Conservation (phyloP, 2,888 invertebrate genomes). For the Epiblema foenella region DNA sequence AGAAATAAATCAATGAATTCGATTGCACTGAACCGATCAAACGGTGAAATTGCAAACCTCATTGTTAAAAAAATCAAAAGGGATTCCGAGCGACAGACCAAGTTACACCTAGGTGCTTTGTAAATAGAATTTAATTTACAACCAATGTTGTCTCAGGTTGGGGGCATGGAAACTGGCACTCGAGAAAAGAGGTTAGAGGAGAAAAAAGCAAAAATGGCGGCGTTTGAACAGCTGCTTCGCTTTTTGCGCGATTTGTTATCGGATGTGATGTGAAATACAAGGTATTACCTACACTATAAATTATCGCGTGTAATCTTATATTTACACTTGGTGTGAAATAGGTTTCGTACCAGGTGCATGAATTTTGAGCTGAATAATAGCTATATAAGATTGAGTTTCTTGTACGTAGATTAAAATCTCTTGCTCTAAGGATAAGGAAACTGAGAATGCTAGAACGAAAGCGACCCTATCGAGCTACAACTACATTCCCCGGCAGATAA, state of each 20-base stretch:
- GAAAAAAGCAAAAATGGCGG: conserved; percentile 58
- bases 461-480: no score
- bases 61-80: conserved; percentile 42
- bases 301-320: conserved; percentile 40
- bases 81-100: conserved; percentile 16
- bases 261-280: conserved; percentile 34
- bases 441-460: not conserved
- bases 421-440: not conserved
- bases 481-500: no score
- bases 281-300: conserved; percentile 25
- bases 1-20: conserved; percentile 44
- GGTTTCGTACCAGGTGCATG: conserved; percentile 16
- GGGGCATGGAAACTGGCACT: conserved; percentile 64
- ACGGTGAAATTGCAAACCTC: conserved; percentile 45
- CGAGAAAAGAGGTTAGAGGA: conserved; percentile 60
- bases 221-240: conserved; percentile 69
- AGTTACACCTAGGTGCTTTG: not conserved
- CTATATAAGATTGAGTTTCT: not conserved
- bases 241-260: conserved; percentile 59
- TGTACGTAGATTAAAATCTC: not conserved
- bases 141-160: conserved; percentile 52
- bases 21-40: conserved; percentile 44
- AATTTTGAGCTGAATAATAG: not conserved
- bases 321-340: conserved; percentile 29
- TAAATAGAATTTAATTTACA: conserved; percentile 53